Evolutionary conservation across 2,797 vertebrate genomes (phyloP).

Genomic region (Acipenser ruthenus): DNA sequence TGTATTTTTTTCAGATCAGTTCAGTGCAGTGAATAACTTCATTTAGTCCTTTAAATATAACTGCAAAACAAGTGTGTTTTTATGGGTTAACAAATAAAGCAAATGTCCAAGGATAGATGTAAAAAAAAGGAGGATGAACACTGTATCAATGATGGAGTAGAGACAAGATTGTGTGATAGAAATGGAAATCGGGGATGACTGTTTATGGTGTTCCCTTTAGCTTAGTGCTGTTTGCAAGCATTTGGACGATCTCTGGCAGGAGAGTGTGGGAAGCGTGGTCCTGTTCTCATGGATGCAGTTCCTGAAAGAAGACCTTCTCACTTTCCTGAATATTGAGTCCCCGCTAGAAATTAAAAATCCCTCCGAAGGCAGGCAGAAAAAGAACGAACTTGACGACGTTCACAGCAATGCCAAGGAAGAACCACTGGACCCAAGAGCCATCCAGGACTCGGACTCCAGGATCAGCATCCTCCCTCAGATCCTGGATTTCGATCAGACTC

Average conservation of each 20-base stretch:
- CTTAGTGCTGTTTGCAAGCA: conserved; percentile 80
- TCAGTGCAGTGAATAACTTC: no score
- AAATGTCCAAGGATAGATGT: no score
- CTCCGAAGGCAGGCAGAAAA: conserved; percentile 40
- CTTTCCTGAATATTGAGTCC: conserved; percentile 76
- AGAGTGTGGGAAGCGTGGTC: conserved; percentile 78
- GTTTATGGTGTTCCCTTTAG: conserved; percentile 40
- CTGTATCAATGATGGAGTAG: no score
- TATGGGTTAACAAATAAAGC: no score
- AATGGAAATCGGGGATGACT: not conserved
- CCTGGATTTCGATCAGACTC: conserved; percentile 83
- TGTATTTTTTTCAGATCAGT: not conserved
- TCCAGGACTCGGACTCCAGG: conserved; percentile 67
- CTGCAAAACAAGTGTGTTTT: no score
- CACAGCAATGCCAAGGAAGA: conserved; percentile 35
- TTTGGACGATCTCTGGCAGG: conserved; percentile 84
- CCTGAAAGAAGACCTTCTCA: conserved; percentile 83
- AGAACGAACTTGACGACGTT: conserved; percentile 30
- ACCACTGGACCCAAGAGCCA: conserved; percentile 61
- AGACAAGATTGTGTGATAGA: no score
- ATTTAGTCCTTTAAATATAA: no score
- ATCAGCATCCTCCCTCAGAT: conserved; percentile 75
- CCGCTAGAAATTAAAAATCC: conserved; percentile 66
- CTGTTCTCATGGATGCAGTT: conserved; percentile 96
- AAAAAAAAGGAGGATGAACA: no score